Evolutionary conservation across 2,888 invertebrate genomes (phyloP).

Genomic region (Perizoma affinitatum): DNA sequence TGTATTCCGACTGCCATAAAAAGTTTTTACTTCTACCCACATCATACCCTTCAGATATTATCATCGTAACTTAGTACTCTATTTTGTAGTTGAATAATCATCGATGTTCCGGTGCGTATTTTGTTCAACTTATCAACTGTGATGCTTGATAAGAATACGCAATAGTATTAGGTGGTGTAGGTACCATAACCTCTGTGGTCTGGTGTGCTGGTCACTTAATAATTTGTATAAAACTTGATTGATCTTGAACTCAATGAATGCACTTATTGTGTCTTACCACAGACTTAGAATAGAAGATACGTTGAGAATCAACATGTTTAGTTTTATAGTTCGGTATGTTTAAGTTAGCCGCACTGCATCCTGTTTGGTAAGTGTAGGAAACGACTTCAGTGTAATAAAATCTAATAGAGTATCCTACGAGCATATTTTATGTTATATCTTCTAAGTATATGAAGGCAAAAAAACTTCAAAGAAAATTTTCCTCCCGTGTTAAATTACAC

Average conservation of each 20-base stretch:
- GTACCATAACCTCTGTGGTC: too few relatives aligned
- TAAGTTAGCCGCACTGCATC: conserved; percentile 17
- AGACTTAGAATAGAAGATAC: conserved; percentile 8
- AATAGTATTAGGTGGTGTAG: too few relatives aligned
- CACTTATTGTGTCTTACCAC: conserved; percentile 3
- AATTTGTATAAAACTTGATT: background rate
- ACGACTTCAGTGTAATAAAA: conserved; percentile 17
- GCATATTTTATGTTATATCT: conserved; percentile 10
- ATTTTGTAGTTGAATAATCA: background rate
- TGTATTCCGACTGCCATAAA: too few relatives aligned
- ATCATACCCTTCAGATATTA: too few relatives aligned
- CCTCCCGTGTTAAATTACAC: too few relatives aligned
- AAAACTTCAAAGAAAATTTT: background rate
- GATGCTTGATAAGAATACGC: too few relatives aligned
- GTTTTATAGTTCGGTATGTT: conserved; percentile 13
- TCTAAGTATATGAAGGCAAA: background rate
- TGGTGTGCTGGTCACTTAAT: background rate
- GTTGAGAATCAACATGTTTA: conserved; percentile 9
- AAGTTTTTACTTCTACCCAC: too few relatives aligned
- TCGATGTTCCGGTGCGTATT: conserved; percentile 9
- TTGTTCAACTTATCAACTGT: conserved; percentile 3
- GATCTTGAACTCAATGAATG: conserved; percentile 1
- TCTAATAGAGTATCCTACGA: background rate
- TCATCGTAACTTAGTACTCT: too few relatives aligned
- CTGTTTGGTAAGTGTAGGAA: conserved; percentile 21